Conservation (phyloP, 2,888 invertebrate genomes). For the Euclidia mi region DNA sequence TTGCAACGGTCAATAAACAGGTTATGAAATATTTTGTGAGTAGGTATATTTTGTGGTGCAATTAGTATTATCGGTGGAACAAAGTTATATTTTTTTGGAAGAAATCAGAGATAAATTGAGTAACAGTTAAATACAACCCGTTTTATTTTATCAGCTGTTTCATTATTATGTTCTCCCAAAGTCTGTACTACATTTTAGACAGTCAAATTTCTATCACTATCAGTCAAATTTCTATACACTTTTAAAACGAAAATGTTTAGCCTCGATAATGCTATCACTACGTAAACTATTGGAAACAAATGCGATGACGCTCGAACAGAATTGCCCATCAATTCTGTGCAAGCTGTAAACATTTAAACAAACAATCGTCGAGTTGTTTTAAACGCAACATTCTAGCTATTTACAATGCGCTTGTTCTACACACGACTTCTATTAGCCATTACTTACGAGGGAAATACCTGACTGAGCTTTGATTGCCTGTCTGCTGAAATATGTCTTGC, state of each 20-base stretch:
- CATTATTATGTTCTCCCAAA: too few species aligned
- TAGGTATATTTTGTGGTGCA: too few species aligned
- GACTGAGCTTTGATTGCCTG: constrained; percentile 15
- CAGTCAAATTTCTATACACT: background rate
- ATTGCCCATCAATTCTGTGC: constrained; percentile 53
- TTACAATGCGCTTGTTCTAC: constrained; percentile 39
- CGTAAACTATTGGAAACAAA: constrained; percentile 33
- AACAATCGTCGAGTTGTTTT: constrained; percentile 55
- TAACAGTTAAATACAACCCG: too few species aligned
- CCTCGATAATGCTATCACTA: constrained; percentile 17
- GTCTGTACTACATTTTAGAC: too few species aligned
- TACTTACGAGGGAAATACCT: constrained; percentile 33
- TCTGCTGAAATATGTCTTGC: constrained; percentile 33
- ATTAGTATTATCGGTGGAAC: too few species aligned
- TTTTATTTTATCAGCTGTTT: too few species aligned
- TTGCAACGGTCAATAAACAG: too few species aligned
- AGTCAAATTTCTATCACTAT: background rate
- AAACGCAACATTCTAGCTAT: constrained; percentile 44
- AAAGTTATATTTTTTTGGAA: too few species aligned
- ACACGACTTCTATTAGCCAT: constrained; percentile 44
- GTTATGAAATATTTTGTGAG: too few species aligned
- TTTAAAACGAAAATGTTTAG: constrained; percentile 3
- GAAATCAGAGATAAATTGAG: too few species aligned
- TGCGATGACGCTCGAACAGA: constrained; percentile 47
- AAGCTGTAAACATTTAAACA: constrained; percentile 51